phyloP scores from a whole-genome alignment of 2,888 invertebrate species.

The Yponomeuta sedellus region DNA sequence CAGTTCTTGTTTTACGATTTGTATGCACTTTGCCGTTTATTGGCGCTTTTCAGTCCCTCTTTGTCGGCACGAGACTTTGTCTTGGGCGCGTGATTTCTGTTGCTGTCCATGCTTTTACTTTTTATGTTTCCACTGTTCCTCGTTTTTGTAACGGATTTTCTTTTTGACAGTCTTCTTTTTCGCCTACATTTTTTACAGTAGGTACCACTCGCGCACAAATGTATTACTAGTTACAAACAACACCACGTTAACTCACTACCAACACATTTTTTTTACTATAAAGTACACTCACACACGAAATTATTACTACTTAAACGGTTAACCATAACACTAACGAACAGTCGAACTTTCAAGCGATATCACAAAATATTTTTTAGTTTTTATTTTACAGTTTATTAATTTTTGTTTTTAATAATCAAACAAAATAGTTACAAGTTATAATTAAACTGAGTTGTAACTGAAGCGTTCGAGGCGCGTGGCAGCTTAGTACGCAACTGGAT shows the following conservation, averaged over 20 bases:
- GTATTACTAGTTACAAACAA: too few relatives aligned
- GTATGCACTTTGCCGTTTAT: slow-evolving; percentile 31
- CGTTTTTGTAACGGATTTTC: background rate
- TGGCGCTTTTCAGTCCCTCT: slow-evolving; percentile 23
- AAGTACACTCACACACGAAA: too few relatives aligned
- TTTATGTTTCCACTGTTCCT: background rate
- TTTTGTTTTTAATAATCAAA: too few relatives aligned
- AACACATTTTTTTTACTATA: too few relatives aligned
- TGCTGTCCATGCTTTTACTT: background rate
- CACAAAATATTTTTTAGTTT: too few relatives aligned
- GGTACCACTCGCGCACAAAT: background rate
- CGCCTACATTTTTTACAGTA: background rate
- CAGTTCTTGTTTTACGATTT: slow-evolving; percentile 48
- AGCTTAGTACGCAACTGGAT: slow-evolving; percentile 58
- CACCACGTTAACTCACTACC: too few relatives aligned
- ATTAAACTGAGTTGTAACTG: background rate
- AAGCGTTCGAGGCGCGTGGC: slow-evolving; percentile 34
- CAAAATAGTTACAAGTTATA: background rate
- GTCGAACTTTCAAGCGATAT: too few relatives aligned
- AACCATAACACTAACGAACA: too few relatives aligned
- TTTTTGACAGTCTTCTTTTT: background rate
- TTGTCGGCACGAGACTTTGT: slow-evolving; percentile 6
- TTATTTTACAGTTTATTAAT: too few relatives aligned
- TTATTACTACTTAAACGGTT: too few relatives aligned
- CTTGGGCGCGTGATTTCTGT: background rate